Evolutionary conservation across 2,797 vertebrate genomes (phyloP).

Genomic region (Choloepus didactylus): DNA sequence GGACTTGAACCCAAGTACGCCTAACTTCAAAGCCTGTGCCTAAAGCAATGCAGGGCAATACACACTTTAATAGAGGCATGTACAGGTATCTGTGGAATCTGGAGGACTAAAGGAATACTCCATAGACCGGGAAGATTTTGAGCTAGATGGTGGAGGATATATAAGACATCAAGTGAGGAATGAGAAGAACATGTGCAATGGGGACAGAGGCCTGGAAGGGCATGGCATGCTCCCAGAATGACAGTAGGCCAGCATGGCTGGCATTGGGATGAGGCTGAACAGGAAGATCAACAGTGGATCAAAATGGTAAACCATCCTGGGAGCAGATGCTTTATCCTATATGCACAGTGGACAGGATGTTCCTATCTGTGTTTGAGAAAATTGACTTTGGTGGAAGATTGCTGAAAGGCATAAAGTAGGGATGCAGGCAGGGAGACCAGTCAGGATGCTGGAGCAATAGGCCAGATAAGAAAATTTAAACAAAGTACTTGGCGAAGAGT

Average conservation of each 20-base stretch:
- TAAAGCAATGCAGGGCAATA: not conserved
- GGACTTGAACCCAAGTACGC: slow-evolving; percentile 18
- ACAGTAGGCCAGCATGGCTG: not conserved
- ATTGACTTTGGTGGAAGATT: not conserved
- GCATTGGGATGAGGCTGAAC: not conserved
- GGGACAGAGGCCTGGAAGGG: not conserved
- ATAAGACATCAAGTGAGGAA: not conserved
- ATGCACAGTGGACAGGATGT: not conserved
- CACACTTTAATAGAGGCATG: not conserved
- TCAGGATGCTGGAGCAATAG: not conserved
- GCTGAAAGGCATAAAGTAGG: not conserved
- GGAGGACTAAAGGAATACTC: not conserved
- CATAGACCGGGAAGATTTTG: not conserved
- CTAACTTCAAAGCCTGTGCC: not conserved
- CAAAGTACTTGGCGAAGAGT: not conserved
- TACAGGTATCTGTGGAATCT: not conserved
- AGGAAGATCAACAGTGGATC: not conserved
- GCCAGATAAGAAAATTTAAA: not conserved
- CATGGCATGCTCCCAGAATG: not conserved
- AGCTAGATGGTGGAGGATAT: not conserved
- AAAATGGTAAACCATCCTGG: not conserved
- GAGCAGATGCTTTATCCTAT: not conserved
- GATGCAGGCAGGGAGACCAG: not conserved
- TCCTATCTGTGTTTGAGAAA: slow-evolving; percentile 24
- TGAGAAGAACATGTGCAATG: too few relatives aligned